Conservation (phyloP, 1,140 invertebrate species). For the Bilobella aurantiaca region DNA sequence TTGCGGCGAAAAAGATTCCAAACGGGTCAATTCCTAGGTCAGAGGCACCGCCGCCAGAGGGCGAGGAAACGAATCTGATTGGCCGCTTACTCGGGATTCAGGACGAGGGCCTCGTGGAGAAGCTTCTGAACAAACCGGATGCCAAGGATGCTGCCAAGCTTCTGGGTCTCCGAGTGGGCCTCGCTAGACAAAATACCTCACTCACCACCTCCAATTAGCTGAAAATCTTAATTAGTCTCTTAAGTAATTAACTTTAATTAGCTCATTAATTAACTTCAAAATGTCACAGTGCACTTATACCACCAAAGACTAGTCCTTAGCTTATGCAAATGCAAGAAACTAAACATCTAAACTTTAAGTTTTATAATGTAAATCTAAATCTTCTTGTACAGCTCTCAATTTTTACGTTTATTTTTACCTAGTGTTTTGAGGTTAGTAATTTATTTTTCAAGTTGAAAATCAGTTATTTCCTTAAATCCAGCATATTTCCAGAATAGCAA, state of each 20-base stretch:
- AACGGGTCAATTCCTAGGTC: neutral
- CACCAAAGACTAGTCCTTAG: neutral
- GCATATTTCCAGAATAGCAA: too few species aligned
- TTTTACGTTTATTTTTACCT: too few species aligned
- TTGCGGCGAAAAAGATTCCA: neutral
- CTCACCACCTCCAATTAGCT: neutral
- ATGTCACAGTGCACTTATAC: neutral
- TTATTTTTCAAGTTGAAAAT: too few species aligned
- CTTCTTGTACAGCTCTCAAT: too few species aligned
- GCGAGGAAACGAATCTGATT: constrained; percentile 54
- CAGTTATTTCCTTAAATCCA: too few species aligned
- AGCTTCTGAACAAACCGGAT: constrained; percentile 61
- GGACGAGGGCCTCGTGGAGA: constrained; percentile 73
- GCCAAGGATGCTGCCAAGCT: constrained; percentile 78
- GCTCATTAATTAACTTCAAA: neutral
- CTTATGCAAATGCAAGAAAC: neutral
- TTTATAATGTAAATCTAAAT: too few species aligned
- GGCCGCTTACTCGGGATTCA: constrained; percentile 78
- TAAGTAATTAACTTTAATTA: neutral
- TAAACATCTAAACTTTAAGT: neutral
- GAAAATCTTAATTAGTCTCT: too few species aligned
- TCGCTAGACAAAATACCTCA: neutral
- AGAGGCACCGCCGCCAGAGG: neutral
- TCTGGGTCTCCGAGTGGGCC: constrained; percentile 46
- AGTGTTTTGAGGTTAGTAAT: too few species aligned